Evolutionary conservation across 1,140 invertebrate species (phyloP).

Genomic region (Papilio aristodemus): DNA sequence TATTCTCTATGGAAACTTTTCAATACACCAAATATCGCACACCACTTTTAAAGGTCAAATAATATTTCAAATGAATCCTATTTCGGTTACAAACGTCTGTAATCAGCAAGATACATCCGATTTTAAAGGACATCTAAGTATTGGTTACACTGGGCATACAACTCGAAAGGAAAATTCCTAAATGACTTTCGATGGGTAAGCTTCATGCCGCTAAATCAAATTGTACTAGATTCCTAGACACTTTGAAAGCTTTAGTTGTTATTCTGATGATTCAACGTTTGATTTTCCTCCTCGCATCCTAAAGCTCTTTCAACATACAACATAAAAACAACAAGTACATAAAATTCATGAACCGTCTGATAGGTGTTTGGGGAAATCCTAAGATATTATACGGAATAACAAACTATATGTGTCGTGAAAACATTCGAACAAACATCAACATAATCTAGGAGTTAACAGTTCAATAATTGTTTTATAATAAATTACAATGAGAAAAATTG

Average conservation of each 20-base stretch:
- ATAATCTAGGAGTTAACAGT: conserved; percentile 1
- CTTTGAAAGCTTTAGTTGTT: conserved; percentile 16
- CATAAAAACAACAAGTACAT: conserved; percentile 5
- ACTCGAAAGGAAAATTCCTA: not conserved
- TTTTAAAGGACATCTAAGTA: no score
- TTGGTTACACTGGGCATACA: not conserved
- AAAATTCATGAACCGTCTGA: conserved; percentile 6
- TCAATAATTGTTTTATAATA: no score
- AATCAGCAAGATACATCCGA: no score
- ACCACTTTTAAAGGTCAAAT: no score
- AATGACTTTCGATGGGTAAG: not conserved
- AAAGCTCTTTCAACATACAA: conserved; percentile 17
- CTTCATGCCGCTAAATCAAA: not conserved
- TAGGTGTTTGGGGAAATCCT: not conserved
- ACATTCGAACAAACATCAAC: not conserved
- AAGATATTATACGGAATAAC: not conserved
- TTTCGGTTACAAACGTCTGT: no score
- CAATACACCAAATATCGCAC: no score
- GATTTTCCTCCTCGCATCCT: conserved; percentile 13
- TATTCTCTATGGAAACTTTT: no score
- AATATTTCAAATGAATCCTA: no score
- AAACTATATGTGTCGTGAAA: not conserved
- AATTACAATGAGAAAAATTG: not conserved
- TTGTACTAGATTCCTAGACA: conserved; percentile 16
- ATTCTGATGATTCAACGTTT: conserved; percentile 12